Evolutionary conservation across 2,797 vertebrate species (phyloP).

Genomic region (Rachycentron canadum): DNA sequence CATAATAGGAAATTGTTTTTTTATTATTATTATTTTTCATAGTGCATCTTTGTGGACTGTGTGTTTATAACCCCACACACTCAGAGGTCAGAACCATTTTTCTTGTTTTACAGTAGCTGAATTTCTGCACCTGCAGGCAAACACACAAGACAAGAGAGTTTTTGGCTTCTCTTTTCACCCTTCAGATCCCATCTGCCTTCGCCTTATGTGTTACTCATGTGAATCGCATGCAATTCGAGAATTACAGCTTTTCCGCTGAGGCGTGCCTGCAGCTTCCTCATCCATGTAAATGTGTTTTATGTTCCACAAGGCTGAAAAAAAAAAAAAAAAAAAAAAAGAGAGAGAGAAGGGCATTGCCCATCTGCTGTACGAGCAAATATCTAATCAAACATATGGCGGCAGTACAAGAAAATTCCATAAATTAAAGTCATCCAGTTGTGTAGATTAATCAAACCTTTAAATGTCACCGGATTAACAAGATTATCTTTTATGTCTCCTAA

Average conservation of each 20-base stretch:
- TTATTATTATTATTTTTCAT: not conserved
- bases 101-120: conserved; percentile 15
- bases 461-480: conserved; percentile 34
- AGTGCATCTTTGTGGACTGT: not conserved
- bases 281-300: conserved; percentile 46
- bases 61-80: conserved; percentile 39
- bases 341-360: conserved; percentile 37
- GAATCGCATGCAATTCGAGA: conserved; percentile 40
- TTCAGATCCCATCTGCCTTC: conserved; percentile 50
- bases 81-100: conserved; percentile 32
- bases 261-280: conserved; percentile 24
- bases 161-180: conserved; percentile 15
- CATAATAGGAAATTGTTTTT: not conserved
- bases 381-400: conserved; percentile 58
- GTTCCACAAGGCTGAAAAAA: conserved; percentile 15
- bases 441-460: conserved; percentile 36
- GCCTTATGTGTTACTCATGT: conserved; percentile 44
- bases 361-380: conserved; percentile 50
- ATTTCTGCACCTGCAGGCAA: conserved; percentile 38
- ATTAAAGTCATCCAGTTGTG: not conserved
- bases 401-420: conserved; percentile 13
- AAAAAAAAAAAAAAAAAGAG: not conserved
- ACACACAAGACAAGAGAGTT: conserved; percentile 9
- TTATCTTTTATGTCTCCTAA: conserved; percentile 20
- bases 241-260: conserved; percentile 36